phyloP scores from a whole-genome alignment of 2,888 invertebrate genomes.

The Melipona bicolor region DNA sequence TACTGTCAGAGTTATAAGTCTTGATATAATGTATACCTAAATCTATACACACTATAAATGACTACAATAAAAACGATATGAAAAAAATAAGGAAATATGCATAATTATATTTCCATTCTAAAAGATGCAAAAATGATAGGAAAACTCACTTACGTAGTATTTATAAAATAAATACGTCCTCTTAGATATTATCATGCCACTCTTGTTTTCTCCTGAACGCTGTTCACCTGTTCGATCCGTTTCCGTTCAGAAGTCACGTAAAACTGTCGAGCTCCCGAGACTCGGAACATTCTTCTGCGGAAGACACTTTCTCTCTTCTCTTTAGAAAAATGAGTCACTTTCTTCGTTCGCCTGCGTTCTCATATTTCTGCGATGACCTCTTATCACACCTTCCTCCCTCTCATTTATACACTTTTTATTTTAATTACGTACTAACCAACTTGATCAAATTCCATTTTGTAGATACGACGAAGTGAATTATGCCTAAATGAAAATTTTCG shows the following conservation, averaged over 20 bases:
- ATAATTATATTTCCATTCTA: too few relatives aligned
- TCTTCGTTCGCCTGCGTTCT: slow-evolving; percentile 69
- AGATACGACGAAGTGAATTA: too few relatives aligned
- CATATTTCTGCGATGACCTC: neutral
- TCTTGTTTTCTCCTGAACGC: neutral
- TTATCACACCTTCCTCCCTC: neutral
- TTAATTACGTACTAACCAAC: neutral
- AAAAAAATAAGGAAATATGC: neutral
- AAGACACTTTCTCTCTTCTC: slow-evolving; percentile 80
- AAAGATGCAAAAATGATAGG: neutral
- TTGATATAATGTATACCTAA: neutral
- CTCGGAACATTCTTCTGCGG: slow-evolving; percentile 61
- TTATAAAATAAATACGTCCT: slow-evolving; percentile 12
- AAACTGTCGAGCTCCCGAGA: slow-evolving; percentile 45
- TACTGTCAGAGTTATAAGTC: neutral
- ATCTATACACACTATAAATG: neutral
- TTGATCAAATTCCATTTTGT: neutral
- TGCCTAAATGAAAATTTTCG: neutral
- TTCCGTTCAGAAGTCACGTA: slow-evolving; percentile 35
- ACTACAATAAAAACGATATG: too few relatives aligned
- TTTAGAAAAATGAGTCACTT: slow-evolving; percentile 75
- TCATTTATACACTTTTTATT: neutral
- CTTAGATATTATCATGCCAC: slow-evolving; percentile 36
- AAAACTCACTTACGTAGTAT: slow-evolving; percentile 37
- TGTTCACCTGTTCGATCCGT: slow-evolving; percentile 33